Base-by-base conservation (phyloP, 92 coral and sea anemone genomes). In the Phenganax marumi region DNA sequence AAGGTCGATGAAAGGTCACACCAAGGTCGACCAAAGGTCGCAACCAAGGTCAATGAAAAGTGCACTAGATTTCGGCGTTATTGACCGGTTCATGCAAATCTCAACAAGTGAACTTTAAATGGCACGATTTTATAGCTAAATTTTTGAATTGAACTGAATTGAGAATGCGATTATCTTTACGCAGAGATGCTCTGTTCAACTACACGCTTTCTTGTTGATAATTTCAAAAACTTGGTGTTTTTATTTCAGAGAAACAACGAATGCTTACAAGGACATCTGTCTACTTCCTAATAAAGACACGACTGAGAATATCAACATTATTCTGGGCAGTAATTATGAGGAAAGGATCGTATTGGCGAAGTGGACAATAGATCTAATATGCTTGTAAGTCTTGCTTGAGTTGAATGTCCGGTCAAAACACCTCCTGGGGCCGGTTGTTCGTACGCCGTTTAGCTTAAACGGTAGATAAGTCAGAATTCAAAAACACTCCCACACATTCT, bases 351-450 rank as follows among this genome's bases (percentile, higher is more conserved):
- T 61, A 2, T 78, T 78, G 73, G 63, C 83, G 24, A 78, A 78
- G n/a, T 78, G 83, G 83, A 78, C 57, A 23, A 78, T 78, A 57
- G 83, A 78, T 63, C 46, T 78, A 18, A 43, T 78, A 23, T 61
- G 72, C 58, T 63, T 78, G 83, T 78, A 63, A 61, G 72, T 61
- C 17, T 17, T 33, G 23, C 33, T 12, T 11, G 48, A 48, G n/a
- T 12, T 11, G 48, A 48, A 5, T 18, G 13, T 58, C 3, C 65
- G 21, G 19, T 56, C 19, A 0, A 56, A 56, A 6, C n/a, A 5
- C 43, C 43, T 64, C 16, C 10, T 64, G 70, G 70, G 3, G 25
- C 70, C n/a, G n/a, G n/a, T n/a, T n/a, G n/a, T n/a, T n/a, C n/a
- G n/a, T n/a, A n/a, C n/a, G n/a, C n/a, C n/a, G n/a, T n/a, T n/a